These are phyloP conservation scores for Caenorhabditis macrosperma DNA, from an alignment of 2,888 invertebrate species.

Conservation along the genomic window DNA sequence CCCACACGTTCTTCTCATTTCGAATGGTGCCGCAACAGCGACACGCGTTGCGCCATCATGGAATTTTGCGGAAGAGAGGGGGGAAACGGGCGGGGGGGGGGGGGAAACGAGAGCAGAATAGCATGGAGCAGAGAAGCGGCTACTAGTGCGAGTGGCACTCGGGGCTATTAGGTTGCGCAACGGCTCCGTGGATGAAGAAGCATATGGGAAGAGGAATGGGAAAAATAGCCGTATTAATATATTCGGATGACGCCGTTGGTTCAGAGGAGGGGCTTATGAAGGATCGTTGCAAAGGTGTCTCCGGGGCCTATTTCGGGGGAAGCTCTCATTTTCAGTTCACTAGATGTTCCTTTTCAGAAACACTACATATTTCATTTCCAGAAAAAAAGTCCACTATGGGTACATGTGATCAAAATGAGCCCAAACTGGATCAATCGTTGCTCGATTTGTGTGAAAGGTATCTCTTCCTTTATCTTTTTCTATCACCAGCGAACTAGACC, in stretches of 20 bases:
- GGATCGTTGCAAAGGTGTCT: not conserved
- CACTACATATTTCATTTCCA: conserved; percentile 15
- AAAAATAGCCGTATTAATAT: conserved; percentile 41
- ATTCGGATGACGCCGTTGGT: conserved; percentile 28
- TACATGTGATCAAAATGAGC: conserved; percentile 19
- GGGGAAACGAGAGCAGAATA: conserved; percentile 22
- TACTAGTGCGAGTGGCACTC: conserved; percentile 36
- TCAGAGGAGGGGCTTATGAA: not conserved
- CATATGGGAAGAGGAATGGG: conserved; percentile 33
- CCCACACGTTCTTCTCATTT: conserved; percentile 58
- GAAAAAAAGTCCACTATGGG: conserved; percentile 38
- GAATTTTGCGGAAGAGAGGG: conserved; percentile 29
- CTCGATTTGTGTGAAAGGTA: conserved; percentile 50
- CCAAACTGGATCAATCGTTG: conserved; percentile 30
- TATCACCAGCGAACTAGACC: not conserved
- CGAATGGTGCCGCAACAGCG: conserved; percentile 44
- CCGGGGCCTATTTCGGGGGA: too few species aligned
- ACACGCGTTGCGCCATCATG: conserved; percentile 47
- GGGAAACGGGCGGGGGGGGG: not conserved
- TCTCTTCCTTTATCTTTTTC: conserved; percentile 25
- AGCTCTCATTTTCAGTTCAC: too few species aligned
- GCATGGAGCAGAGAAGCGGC: conserved; percentile 23
- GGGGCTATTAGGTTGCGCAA: conserved; percentile 55
- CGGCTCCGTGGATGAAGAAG: conserved; percentile 29
- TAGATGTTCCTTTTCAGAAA: too few species aligned